Base-by-base conservation (phyloP, 2,888 invertebrate species). In the Morinoia aosen region DNA sequence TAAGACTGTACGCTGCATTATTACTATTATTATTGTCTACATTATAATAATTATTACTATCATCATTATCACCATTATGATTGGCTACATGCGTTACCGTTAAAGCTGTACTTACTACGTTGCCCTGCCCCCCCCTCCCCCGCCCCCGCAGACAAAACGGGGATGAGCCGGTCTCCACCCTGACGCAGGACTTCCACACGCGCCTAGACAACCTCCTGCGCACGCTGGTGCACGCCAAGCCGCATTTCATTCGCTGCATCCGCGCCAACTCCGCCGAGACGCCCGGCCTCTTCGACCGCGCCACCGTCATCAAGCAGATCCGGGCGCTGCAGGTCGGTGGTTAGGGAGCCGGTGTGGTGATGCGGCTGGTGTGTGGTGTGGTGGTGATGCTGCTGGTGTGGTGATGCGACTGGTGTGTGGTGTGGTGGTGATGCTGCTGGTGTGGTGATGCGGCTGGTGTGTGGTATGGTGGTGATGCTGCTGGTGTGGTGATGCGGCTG, bases 181-280 rank as follows among this genome's bases (percentile, higher is more conserved):
- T 99, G 96, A 99, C 99, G 95, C 99, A 99, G 98, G 99, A 99
- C 97, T 99, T 99, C 97, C 99, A 99, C 97, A 99, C 99, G 96
- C 98, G 99, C 90, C 98, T 99, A 96, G 99, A 99, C 97, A 99
- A 99, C 97, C 98, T 99, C 97, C 97, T 99, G 97, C 98, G 99
- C 97, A 99, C 99, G 95, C 97, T 99, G 95, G 99, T 99, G 95
- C 99, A 99, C 97, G 99, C 99, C 95, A 98, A 99, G 95, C 99
- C 99, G 33, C 99, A 99, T 97, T 99, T 99, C 97, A 98, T 99
- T 97, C 98, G 99, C 96, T 99, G 99, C 97, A 98, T 99, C 97
- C 98, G 99, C 97, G 98, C 99, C 97, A 99, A 99, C 97, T 98
- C 98, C 56, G 98, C 98, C 61, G 99, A 99, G 97, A 98, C 98